Evolutionary conservation across 2,797 vertebrate species (phyloP).

Genomic region (Apogon talboti): DNA sequence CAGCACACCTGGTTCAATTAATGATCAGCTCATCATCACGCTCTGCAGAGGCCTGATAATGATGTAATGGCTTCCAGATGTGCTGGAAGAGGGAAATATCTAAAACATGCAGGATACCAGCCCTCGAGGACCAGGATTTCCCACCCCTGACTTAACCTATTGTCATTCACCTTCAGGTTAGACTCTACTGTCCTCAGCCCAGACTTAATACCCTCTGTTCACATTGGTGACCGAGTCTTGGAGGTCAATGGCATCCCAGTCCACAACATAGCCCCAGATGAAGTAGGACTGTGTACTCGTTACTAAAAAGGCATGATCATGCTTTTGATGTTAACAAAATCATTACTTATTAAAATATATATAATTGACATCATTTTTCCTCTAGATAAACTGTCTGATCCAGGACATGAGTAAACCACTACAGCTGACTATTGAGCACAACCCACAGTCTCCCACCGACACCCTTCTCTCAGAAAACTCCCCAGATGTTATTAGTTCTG

Average conservation of each 20-base stretch:
- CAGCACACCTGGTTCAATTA: no score
- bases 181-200: slow-evolving; percentile 86
- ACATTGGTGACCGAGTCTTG: slow-evolving; percentile 90
- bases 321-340: slow-evolving; percentile 6
- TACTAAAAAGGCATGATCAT: background rate
- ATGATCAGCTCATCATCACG: no score
- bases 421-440: slow-evolving; percentile 93
- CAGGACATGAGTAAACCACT: slow-evolving; percentile 91
- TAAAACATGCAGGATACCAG: no score
- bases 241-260: slow-evolving; percentile 95
- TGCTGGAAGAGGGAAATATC: no score
- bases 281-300: slow-evolving; percentile 80
- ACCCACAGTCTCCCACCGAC: slow-evolving; percentile 81
- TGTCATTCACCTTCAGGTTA: slow-evolving; percentile 79
- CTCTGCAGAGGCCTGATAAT: no score
- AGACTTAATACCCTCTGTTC: slow-evolving; percentile 91
- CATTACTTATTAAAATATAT: background rate
- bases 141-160: no score
- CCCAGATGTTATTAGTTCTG: slow-evolving; percentile 36
- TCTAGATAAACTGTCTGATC: slow-evolving; percentile 90
- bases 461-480: slow-evolving; percentile 17
- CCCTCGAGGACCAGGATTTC: no score
- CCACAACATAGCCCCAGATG: slow-evolving; percentile 87
- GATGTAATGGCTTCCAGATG: no score
- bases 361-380: background rate